Evolutionary conservation across 1,140 invertebrate species (phyloP), one percentile per base, ranked within the genome.

Genomic region (Pachypsylla venusta): DNA sequence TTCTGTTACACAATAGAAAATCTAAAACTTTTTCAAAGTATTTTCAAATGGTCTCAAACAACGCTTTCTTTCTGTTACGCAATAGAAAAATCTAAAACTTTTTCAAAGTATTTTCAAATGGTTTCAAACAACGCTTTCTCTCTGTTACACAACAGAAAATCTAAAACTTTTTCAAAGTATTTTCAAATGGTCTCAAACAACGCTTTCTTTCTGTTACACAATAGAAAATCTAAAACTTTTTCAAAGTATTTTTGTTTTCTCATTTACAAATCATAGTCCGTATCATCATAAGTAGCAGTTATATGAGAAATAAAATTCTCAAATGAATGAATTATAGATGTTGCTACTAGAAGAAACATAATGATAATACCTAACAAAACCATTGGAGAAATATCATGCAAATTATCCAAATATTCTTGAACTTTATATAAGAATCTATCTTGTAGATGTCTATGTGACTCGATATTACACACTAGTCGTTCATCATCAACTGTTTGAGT

Each of bases 271-370:
- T n/a, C n/a, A n/a, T n/a, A n/a, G n/a, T n/a, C n/a, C n/a, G n/a
- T n/a, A n/a, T n/a, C n/a, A 48, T 48, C 42, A 48, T 48, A 48
- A 48, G 42, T 48, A 48, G 42, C 42, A 19, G 42, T 48, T 48
- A 48, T 48, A 22, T 48, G 42, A 48, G 42, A 48, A 19, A 48
- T n/a, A 48, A 48, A 5, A 48, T 48, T 48, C 22, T 48, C 42
- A 48, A 48, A 48, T 48, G 42, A 48, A 48, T 48, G 22, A n/a
- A 48, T 5, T n/a, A 48, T 48, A 3, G 42, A 22, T 48, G 42
- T 48, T 22, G 22, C 16, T 48, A 48, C 22, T 4, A 48, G n/a
- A 48, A 48, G 42, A n/a, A 48, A 48, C 42, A 48, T 48, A 5
- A 48, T 19, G 5, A 48, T 48, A 48, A 48, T 48, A 48, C 42